Conservation (phyloP, 2,113 vertebrate genomes). For the Beaufortia kweichowensis region DNA sequence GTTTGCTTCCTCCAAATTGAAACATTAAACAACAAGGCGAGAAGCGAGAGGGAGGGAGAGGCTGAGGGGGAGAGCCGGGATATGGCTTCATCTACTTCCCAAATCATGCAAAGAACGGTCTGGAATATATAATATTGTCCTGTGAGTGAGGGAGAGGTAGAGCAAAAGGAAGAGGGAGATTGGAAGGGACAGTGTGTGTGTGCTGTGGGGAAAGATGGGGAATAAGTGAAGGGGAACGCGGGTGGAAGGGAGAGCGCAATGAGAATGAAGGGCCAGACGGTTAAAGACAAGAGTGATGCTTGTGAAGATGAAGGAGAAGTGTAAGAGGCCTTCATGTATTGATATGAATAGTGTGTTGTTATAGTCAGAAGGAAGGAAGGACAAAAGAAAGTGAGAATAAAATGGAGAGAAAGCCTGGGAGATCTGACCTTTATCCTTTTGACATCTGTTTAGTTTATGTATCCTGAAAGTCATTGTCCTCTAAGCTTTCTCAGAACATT, state of each 20-base stretch:
- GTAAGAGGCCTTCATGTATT: slow-evolving; percentile 29
- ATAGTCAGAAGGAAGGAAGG: slow-evolving; percentile 48
- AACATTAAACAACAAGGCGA: slow-evolving; percentile 97
- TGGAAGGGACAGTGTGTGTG: slow-evolving; percentile 77
- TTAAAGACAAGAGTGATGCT: slow-evolving; percentile 38
- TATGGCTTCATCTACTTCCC: slow-evolving; percentile 82
- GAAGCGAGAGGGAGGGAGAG: slow-evolving; percentile 72
- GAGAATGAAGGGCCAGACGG: slow-evolving; percentile 42
- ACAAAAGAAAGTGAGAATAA: slow-evolving; percentile 54
- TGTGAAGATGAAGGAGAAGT: slow-evolving; percentile 24
- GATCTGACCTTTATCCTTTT: neutral
- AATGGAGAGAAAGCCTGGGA: neutral
- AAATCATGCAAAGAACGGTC: slow-evolving; percentile 85
- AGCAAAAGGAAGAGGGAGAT: slow-evolving; percentile 70
- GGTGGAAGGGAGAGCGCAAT: slow-evolving; percentile 38
- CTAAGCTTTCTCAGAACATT: no score
- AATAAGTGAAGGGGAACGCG: slow-evolving; percentile 47
- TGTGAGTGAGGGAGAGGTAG: slow-evolving; percentile 65
- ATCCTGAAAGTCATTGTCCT: neutral
- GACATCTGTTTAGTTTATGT: neutral
- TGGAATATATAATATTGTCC: slow-evolving; percentile 82
- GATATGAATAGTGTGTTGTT: slow-evolving; percentile 7
- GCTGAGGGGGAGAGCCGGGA: slow-evolving; percentile 72
- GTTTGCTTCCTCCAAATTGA: slow-evolving; percentile 98
- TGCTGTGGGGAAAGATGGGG: slow-evolving; percentile 60